Conservation (phyloP, 2,888 invertebrate genomes). For the Girardia tigrina region DNA sequence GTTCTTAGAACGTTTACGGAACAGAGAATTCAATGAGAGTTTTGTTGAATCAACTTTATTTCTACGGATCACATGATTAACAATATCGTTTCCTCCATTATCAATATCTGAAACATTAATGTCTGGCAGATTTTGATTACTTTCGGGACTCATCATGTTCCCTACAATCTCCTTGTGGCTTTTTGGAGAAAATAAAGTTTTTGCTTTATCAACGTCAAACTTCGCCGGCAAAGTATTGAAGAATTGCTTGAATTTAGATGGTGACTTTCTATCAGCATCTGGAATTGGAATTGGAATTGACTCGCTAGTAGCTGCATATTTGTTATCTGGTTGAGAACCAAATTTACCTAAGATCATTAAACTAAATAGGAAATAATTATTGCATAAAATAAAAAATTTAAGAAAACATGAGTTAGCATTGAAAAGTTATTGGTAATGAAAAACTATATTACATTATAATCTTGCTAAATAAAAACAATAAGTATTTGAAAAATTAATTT, state of each 20-base stretch:
- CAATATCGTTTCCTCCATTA: background rate
- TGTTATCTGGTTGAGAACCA: no score
- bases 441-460: no score
- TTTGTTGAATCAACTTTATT: background rate
- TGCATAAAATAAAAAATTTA: no score
- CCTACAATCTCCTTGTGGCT: background rate
- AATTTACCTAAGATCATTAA: no score
- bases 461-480: no score
- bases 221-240: background rate
- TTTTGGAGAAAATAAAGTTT: background rate
- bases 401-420: no score
- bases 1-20: background rate
- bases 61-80: background rate
- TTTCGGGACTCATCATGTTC: background rate
- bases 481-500: no score
- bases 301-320: no score
- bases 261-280: background rate
- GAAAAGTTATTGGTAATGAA: no score
- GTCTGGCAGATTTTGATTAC: background rate
- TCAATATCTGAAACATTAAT: slow-evolving; percentile 6
- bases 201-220: background rate
- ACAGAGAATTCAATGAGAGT: background rate
- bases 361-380: no score
- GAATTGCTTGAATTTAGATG: background rate
- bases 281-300: background rate